phyloP scores from a whole-genome alignment of 2,113 vertebrate genomes.

The Toxostoma redivivum region DNA sequence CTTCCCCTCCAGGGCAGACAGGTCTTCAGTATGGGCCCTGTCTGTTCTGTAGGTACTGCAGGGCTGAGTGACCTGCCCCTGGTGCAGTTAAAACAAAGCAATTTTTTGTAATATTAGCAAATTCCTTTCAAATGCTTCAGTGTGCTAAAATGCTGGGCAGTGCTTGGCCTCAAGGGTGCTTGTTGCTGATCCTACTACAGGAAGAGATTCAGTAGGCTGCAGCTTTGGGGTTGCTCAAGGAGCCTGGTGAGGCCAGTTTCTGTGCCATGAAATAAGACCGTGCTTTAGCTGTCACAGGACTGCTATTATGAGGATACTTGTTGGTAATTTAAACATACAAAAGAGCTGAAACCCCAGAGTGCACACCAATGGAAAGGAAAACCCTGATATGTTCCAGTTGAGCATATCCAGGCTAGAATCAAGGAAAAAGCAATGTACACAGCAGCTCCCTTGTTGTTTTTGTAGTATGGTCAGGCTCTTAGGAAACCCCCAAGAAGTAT shows the following conservation, averaged over 20 bases:
- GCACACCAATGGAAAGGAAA: not conserved
- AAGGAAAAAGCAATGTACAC: constrained; percentile 31
- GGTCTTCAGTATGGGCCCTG: not conserved
- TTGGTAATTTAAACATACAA: not conserved
- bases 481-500: constrained; percentile 60
- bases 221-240: not conserved
- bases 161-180: not conserved
- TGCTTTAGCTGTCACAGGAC: not conserved
- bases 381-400: constrained; percentile 33
- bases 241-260: not conserved
- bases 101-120: not conserved
- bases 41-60: not conserved
- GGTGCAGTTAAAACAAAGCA: not conserved
- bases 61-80: not conserved
- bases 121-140: not conserved
- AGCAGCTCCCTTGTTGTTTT: constrained; percentile 43
- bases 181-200: not conserved
- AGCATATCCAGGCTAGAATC: constrained; percentile 34
- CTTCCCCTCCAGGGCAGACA: not conserved
- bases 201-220: not conserved
- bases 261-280: not conserved
- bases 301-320: not conserved
- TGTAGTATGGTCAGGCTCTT: constrained; percentile 49
- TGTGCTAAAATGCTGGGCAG: not conserved
- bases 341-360: not conserved